Evolutionary conservation across 2,888 invertebrate genomes (phyloP).

Genomic region (Calameuta filiformis): DNA sequence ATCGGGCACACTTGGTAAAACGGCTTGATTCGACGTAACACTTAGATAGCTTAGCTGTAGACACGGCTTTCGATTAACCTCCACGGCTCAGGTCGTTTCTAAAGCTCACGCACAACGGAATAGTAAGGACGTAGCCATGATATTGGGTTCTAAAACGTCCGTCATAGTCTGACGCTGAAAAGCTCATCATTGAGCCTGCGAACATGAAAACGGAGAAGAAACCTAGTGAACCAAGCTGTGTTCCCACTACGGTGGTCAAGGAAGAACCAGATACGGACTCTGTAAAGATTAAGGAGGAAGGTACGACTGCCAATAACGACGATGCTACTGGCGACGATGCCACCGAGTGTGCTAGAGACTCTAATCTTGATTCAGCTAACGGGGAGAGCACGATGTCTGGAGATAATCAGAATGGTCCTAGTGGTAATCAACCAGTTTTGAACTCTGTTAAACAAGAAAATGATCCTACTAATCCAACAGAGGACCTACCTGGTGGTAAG

Average conservation of each 20-base stretch:
- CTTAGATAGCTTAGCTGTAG: background rate
- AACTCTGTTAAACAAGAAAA: constrained; percentile 58
- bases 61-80: background rate
- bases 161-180: background rate
- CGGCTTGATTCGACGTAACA: background rate
- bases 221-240: constrained; percentile 59
- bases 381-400: constrained; percentile 48
- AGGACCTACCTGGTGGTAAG: constrained; percentile 52
- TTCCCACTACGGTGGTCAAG: constrained; percentile 58
- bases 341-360: constrained; percentile 55
- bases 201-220: constrained; percentile 66
- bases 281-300: constrained; percentile 62
- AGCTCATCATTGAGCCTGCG: constrained; percentile 21
- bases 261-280: constrained; percentile 61
- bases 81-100: background rate
- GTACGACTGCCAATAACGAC: constrained; percentile 50
- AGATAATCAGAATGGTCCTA: constrained; percentile 52
- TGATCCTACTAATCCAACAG: constrained; percentile 53
- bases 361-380: constrained; percentile 51
- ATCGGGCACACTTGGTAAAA: background rate
- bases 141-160: background rate
- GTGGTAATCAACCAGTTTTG: constrained; percentile 48
- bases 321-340: constrained; percentile 57
- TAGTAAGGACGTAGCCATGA: background rate
- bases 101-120: background rate